phyloP scores from a whole-genome alignment of 2,797 vertebrate species.

The Xyrichtys novacula region DNA sequence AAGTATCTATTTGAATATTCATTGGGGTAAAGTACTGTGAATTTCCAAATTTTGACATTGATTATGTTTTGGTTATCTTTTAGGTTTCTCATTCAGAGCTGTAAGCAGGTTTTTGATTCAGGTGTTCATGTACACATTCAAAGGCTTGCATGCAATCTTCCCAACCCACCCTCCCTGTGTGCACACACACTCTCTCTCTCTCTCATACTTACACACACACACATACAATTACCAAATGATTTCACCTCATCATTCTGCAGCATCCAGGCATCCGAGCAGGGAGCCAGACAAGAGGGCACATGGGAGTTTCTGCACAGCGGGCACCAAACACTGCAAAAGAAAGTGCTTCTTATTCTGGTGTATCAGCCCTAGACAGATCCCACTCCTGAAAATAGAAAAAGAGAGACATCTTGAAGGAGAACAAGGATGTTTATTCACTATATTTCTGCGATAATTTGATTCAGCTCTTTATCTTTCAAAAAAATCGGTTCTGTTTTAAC shows the following conservation, averaged over 20 bases:
- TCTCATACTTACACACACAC: conserved; percentile 11
- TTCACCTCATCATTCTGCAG: conserved; percentile 44
- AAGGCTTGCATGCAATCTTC: too few species aligned
- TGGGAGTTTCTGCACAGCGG: conserved; percentile 54
- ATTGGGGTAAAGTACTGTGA: conserved; percentile 31
- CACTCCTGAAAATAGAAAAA: conserved; percentile 20
- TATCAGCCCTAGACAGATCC: conserved; percentile 64
- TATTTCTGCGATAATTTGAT: conserved; percentile 35
- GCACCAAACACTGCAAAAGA: conserved; percentile 34
- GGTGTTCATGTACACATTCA: background rate
- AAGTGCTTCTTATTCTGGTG: conserved; percentile 47
- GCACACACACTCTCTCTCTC: background rate
- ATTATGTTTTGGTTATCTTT: conserved; percentile 25
- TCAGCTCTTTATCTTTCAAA: conserved; percentile 7
- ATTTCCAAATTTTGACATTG: conserved; percentile 26
- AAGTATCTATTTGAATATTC: conserved; percentile 38
- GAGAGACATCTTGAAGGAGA: conserved; percentile 4
- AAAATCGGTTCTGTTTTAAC: too few species aligned
- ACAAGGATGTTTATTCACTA: conserved; percentile 27
- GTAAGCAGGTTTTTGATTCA: conserved; percentile 34
- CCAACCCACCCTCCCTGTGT: background rate
- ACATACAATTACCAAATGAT: conserved; percentile 42
- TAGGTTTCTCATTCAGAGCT: conserved; percentile 27
- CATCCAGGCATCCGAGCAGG: conserved; percentile 48
- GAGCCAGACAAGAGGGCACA: conserved; percentile 35